Conservation (phyloP, 2,888 invertebrate genomes). For the Bellardia bayeri region DNA sequence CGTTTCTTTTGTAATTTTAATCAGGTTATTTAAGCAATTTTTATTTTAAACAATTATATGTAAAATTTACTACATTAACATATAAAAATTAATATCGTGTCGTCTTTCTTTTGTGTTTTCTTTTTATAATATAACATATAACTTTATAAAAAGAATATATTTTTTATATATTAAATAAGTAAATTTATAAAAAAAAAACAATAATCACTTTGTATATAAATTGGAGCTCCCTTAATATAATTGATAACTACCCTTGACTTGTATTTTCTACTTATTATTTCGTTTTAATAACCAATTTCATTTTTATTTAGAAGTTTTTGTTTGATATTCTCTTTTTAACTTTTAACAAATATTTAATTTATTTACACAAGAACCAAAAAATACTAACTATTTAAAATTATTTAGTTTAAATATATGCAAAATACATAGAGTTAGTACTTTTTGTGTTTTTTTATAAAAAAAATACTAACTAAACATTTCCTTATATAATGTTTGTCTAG, state of each 20-base stretch:
- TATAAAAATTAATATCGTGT: constrained; percentile 16
- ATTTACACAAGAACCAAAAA: constrained; percentile 4
- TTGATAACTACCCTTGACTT: background rate
- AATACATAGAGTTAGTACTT: background rate
- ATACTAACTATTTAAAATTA: constrained; percentile 17
- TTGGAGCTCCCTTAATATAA: constrained; percentile 62
- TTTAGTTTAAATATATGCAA: constrained; percentile 14
- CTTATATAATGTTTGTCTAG: constrained; percentile 45
- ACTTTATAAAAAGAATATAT: constrained; percentile 58
- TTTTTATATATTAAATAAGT: constrained; percentile 70
- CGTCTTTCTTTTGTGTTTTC: constrained; percentile 37
- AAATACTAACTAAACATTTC: constrained; percentile 38
- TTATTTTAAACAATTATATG: constrained; percentile 9
- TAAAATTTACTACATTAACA: constrained; percentile 11
- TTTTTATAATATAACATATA: constrained; percentile 26
- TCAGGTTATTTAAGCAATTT: constrained; percentile 48
- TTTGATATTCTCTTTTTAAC: constrained; percentile 1
- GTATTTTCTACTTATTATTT: background rate
- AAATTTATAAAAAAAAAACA: constrained; percentile 42
- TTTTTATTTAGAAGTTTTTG: background rate
- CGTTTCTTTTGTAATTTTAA: constrained; percentile 25
- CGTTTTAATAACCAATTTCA: background rate
- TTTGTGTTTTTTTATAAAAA: constrained; percentile 26
- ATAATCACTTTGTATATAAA: constrained; percentile 56
- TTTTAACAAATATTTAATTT: background rate